Conservation (phyloP, 2,113 vertebrate species). For the Xenopus laevis region DNA sequence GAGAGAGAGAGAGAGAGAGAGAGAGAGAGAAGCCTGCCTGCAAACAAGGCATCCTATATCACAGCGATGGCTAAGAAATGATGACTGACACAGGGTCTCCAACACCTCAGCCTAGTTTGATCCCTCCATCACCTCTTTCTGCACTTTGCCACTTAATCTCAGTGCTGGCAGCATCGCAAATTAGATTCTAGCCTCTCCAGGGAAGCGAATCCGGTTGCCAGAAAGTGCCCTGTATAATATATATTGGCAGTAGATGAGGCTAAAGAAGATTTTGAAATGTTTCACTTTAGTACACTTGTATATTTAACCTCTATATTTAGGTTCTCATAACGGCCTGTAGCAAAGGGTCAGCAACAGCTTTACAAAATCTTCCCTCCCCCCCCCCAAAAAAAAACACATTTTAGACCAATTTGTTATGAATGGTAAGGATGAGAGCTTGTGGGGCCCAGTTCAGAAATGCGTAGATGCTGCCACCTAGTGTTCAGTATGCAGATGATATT, state of each 20-base stretch:
- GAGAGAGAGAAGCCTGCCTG: too few relatives aligned
- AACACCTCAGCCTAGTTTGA: too few relatives aligned
- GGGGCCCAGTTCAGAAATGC: background rate
- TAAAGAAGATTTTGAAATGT: background rate
- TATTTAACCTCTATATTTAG: background rate
- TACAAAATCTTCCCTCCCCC: background rate
- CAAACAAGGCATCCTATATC: too few relatives aligned
- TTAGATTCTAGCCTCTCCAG: background rate
- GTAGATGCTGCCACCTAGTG: slow-evolving; percentile 31
- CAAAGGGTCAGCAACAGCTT: background rate
- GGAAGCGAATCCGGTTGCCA: background rate
- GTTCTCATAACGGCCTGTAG: background rate
- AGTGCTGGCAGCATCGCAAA: background rate
- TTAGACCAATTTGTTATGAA: slow-evolving; percentile 11
- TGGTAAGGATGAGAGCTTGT: background rate
- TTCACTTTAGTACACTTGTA: background rate
- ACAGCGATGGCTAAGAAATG: too few relatives aligned
- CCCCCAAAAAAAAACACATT: background rate
- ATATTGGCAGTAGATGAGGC: background rate
- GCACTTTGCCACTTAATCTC: background rate
- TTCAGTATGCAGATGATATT: background rate
- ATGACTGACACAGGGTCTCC: too few relatives aligned
- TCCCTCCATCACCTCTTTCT: background rate
- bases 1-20: too few relatives aligned
- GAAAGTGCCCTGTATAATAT: background rate